phyloP scores from a whole-genome alignment of 2,113 vertebrate species.

The Arvicanthis niloticus region DNA sequence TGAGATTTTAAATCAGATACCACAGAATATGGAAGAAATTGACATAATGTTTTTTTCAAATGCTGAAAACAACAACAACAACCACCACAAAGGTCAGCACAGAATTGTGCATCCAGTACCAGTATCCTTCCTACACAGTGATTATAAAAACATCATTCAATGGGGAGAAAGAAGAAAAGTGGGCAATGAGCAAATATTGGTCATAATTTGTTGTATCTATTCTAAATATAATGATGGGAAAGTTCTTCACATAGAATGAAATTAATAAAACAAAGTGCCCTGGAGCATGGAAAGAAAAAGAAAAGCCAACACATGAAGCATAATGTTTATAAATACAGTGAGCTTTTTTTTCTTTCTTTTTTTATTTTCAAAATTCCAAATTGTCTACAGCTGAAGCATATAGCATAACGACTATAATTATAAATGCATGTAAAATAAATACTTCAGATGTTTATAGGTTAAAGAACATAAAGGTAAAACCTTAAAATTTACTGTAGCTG shows the following conservation, averaged over 20 bases:
- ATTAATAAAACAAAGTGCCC: not conserved
- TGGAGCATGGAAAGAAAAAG: not conserved
- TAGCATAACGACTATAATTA: not conserved
- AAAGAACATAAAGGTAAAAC: not conserved
- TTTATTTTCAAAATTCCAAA: not conserved
- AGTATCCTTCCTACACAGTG: not conserved
- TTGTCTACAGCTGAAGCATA: not conserved
- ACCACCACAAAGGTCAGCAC: not conserved
- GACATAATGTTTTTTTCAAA: not conserved
- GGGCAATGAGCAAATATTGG: not conserved
- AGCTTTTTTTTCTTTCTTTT: no score
- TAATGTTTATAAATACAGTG: not conserved
- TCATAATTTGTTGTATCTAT: not conserved
- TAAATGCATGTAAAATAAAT: not conserved
- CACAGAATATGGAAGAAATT: not conserved
- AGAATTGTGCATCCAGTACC: not conserved
- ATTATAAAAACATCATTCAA: not conserved
- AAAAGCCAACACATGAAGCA: not conserved
- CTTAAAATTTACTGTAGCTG: not conserved
- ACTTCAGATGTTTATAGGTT: not conserved
- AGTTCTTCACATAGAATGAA: not conserved
- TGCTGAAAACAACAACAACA: not conserved
- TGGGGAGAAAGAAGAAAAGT: not conserved
- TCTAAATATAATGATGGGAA: not conserved
- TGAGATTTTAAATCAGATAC: not conserved